Evolutionary conservation across 2,797 vertebrate genomes (phyloP), one percentile per base, ranked within the genome.

Genomic region (Clarias pachynema): DNA sequence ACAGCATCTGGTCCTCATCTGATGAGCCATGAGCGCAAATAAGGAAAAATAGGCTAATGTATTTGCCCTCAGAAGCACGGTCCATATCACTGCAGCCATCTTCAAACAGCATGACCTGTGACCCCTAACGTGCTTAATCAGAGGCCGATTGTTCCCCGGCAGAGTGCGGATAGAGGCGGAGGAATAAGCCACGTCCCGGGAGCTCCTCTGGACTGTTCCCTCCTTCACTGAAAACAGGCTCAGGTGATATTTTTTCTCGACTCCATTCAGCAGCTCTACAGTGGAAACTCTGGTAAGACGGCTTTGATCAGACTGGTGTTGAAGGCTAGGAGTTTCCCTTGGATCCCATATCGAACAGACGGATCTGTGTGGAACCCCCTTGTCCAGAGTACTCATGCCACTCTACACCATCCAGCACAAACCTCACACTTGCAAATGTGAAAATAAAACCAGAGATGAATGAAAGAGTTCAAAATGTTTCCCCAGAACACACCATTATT

Each of bases 91-190:
- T 82, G 75, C 87, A 89, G 91, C 87, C 86, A 82, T 86, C 93
- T 92, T 92, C 87, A 91, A 90, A 91, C 84, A 73, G 62, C 82
- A 81, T 37, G 88, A 93, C 91, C 92, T 91, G 81, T 92, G 92
- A 91, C 92, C 65, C 80, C 81, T 26, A 84, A 89, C 37, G 80
- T 91, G 86, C 87, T 88, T 92, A 88, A 91, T 94, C 92, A 91
- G 87, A 88, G 82, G 77, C 85, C 88, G 89, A 91, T 90, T 92
- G 91, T 91, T 89, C 89, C 86, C 85, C 88, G 85, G 73, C 65
- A 79, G 78, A 62, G 62, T n/a, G n/a, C 49, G 59, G 73, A 84
- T 22, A 62, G 63, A 70, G 31, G 79, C 37, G 62, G 53, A 77
- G 24, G 53, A 78, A 79, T 18, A 84, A 84, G 86, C 53, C 18